Conservation (phyloP, 2,888 invertebrate genomes). For the Tromatobia lineatoria region DNA sequence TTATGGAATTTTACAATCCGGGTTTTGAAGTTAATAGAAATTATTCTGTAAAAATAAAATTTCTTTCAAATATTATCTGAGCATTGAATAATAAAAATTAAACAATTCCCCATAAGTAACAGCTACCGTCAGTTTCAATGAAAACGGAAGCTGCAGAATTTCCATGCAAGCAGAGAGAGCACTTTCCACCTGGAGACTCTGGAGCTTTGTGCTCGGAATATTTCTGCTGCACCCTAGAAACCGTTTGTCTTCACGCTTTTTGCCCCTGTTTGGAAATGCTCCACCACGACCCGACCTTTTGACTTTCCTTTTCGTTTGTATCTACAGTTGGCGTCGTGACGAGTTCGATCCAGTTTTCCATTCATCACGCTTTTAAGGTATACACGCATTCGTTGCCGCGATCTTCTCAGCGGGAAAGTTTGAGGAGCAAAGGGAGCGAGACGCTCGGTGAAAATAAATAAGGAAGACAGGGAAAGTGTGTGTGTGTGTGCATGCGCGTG, state of each 20-base stretch:
- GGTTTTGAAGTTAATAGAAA: too few relatives aligned
- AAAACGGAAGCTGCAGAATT: neutral
- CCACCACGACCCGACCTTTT: slow-evolving; percentile 40
- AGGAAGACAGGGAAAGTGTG: neutral
- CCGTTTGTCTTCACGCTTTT: slow-evolving; percentile 46
- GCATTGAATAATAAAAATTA: neutral
- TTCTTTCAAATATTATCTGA: too few relatives aligned
- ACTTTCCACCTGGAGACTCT: slow-evolving; percentile 39
- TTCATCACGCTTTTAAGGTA: slow-evolving; percentile 14
- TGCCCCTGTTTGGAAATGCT: slow-evolving; percentile 1
- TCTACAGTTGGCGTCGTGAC: slow-evolving; percentile 1
- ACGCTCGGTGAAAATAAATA: neutral
- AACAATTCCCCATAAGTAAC: neutral
- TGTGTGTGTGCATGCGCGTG: too few relatives aligned
- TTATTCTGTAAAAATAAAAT: neutral
- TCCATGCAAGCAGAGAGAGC: neutral
- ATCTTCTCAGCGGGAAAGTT: slow-evolving; percentile 10
- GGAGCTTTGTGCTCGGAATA: neutral
- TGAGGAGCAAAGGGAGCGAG: slow-evolving; percentile 9
- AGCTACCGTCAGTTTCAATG: neutral
- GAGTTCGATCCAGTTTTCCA: slow-evolving; percentile 14
- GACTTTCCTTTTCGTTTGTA: slow-evolving; percentile 36
- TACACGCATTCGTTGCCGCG: neutral
- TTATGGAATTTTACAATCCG: too few relatives aligned
- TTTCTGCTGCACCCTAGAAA: slow-evolving; percentile 11